Evolutionary conservation across 2,797 vertebrate species (phyloP), one percentile per base, ranked within the genome.

Genomic region (Sylvilagus floridanus): DNA sequence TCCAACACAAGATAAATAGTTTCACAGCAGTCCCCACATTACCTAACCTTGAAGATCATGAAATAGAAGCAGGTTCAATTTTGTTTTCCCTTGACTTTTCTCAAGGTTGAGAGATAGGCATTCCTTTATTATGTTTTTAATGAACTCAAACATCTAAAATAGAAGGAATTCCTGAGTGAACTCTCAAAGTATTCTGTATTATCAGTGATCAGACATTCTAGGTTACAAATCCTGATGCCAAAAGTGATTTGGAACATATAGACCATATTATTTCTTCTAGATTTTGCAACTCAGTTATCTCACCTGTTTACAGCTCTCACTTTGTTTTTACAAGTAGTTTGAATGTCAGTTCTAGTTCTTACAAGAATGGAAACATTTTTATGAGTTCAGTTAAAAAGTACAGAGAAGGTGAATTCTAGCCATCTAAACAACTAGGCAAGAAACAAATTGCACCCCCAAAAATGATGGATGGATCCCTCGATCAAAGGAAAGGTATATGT

Each of bases 401-500:
- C 17, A 42, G 11, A 72, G 75, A 86, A 5, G 42, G 60, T 87
- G 52, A 73, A 73, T 30, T 72, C 17, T 6, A 75, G 7, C 3
- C 42, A n/a, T 62, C 37, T 87, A 50, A 93, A 78, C 30, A 78
- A 72, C 63, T 54, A 88, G 65, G 26, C 8, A 72, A 62, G 68
- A 21, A 52, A 17, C 76, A 14, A 95, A 60, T 19, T 50, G 4
- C 26, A 32, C 8, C 57, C 86, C 60, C 32, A 81, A 81, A 86
- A 93, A 60, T 83, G 35, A 94, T 8, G 3, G 19, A 30, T 16
- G 50, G 66, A 72, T 2, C 22, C 10, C 37, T 62, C 30, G n/a
- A 86, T 81, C 68, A 96, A 60, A 92, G 73, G 75, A 93, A 89
- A 79, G n/a, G 7, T 72, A 10, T 73, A 50, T 65, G 60, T 77